Evolutionary conservation across 2,797 vertebrate species (phyloP), one percentile per base, ranked within the genome.

Genomic region (Rhinogobio ventralis): DNA sequence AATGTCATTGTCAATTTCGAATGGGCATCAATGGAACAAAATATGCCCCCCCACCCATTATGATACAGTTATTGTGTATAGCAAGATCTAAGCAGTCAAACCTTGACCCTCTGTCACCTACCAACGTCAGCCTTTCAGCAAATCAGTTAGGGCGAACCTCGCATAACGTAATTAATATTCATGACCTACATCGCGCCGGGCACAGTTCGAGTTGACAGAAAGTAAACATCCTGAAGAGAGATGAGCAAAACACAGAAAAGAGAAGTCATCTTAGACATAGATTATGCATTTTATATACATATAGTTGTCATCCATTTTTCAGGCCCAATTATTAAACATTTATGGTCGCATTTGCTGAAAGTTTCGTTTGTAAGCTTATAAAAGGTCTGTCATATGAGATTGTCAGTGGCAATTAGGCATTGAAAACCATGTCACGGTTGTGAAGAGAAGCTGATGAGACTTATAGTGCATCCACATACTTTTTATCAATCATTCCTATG

Each of bases 131-230:
- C 78, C 49, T 33, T 67, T 68, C 45, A 80, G 28, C 42, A 49
- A 66, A 78, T 64, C 75, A 11, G 75, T 78, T 28, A 28, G n/a
- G 28, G 19, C 25, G 13, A 66, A 80, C 14, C 20, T 80, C 76
- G 5, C 57, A 78, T 62, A 66, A 33, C 42, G 3, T 42, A 55
- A 42, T 55, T 69, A 81, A 81, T 71, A 69, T 80, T 68, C 64
- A 80, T 80, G 64, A 67, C 19, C 78, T 14, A 36, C 20, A 2
- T 49, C 13, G 23, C 6, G 14, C 5, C 60, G 46, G 76, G 36
- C 76, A 64, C 76, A 78, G 76, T 64, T 46, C 30, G 74, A 76
- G 74, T 25, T 78, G 76, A 78, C 76, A 78, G 76, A 78, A 78
- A 64, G 39, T 78, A 78, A 78, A 78, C 76, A 78, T 57, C 53